These are phyloP conservation scores for Gallirallus australis DNA, from an alignment of 2,797 vertebrate species.

Conservation along the genomic window DNA sequence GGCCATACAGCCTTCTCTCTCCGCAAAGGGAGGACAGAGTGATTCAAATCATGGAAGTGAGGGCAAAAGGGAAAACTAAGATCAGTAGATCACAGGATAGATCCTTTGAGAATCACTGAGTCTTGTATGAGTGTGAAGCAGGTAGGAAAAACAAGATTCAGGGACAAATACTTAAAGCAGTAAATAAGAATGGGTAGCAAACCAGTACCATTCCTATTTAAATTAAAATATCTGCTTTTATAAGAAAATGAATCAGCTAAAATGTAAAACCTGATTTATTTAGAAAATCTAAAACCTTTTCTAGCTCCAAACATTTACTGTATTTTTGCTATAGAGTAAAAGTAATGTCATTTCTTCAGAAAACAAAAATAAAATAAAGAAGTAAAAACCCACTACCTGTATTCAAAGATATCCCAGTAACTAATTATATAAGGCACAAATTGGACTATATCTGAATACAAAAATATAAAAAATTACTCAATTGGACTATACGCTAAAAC, in stretches of 20 bases:
- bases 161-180: neutral
- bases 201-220: neutral
- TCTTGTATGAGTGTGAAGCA: neutral
- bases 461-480: neutral
- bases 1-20: neutral
- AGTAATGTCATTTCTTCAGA: neutral
- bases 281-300: neutral
- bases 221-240: neutral
- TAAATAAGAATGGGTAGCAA: neutral
- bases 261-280: neutral
- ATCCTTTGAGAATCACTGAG: neutral
- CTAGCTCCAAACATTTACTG: neutral
- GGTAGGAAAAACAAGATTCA: neutral
- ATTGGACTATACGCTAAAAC: too few relatives aligned
- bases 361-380: neutral
- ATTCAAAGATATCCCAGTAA: neutral
- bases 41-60: neutral
- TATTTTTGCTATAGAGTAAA: neutral
- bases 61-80: neutral
- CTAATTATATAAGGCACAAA: neutral
- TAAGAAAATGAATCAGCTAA: neutral
- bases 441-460: neutral
- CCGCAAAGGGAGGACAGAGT: neutral
- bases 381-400: fast-evolving
- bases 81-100: neutral